These are phyloP conservation scores for Smutsia gigantea DNA, from an alignment of 2,797 vertebrate species.

Conservation along the genomic window DNA sequence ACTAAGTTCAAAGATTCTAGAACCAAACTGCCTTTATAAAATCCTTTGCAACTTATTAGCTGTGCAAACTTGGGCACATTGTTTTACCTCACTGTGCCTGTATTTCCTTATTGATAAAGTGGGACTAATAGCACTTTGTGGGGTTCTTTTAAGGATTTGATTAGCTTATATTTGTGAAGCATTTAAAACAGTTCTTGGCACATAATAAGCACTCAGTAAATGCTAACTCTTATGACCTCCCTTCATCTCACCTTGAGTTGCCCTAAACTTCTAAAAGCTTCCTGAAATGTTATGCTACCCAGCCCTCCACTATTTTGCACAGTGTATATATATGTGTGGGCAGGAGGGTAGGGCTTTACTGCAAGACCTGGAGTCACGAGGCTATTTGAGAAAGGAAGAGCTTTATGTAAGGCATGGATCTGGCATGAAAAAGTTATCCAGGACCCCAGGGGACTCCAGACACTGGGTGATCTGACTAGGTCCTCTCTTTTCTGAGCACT, in stretches of 20 bases:
- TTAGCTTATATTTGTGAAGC: not conserved
- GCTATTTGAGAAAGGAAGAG: not conserved
- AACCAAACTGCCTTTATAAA: not conserved
- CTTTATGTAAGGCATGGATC: not conserved
- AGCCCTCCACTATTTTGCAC: not conserved
- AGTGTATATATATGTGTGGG: not conserved
- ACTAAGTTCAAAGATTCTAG: not conserved
- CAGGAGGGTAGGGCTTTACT: not conserved
- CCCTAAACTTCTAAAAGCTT: not conserved
- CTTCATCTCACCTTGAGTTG: not conserved
- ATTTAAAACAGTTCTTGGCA: not conserved
- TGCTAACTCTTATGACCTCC: not conserved
- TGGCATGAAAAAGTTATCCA: not conserved
- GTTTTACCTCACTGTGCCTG: not conserved
- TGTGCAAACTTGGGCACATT: not conserved
- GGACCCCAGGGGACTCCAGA: not conserved
- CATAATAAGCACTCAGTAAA: not conserved
- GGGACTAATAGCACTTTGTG: not conserved
- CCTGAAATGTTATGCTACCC: not conserved
- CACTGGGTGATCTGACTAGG: not conserved
- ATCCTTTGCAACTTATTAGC: not conserved
- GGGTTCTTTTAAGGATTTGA: not conserved
- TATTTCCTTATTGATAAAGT: conserved; percentile 8
- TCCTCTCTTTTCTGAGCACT: not conserved
- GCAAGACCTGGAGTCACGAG: not conserved